Conservation (phyloP, 2,113 vertebrate species). For the Silurus glanis region DNA sequence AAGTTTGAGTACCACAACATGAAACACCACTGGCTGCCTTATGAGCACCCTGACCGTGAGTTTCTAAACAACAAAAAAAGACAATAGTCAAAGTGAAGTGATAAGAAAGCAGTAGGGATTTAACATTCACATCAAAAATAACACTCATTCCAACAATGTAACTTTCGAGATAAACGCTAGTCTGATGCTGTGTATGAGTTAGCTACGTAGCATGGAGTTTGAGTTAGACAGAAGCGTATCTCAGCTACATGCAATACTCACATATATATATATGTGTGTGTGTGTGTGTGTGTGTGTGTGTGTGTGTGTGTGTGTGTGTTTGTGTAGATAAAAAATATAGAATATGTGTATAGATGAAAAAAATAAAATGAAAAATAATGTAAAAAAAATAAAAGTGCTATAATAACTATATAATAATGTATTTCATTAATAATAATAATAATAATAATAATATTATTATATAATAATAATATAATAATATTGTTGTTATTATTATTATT, state of each 20-base stretch:
- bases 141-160: background rate
- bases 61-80: conserved; percentile 27
- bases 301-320: no score
- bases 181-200: background rate
- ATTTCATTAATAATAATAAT: no score
- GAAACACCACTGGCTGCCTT: conserved; percentile 94
- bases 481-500: background rate
- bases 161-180: background rate
- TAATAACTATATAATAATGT: no score
- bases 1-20: conserved; percentile 82
- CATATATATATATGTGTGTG: no score
- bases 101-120: background rate
- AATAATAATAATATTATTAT: no score
- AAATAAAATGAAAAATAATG: background rate
- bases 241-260: background rate
- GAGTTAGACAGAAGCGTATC: background rate
- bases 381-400: no score
- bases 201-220: background rate
- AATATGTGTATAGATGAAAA: background rate
- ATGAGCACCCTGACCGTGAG: conserved; percentile 90
- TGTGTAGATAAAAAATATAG: no score
- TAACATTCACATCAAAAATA: background rate
- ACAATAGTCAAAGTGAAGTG: background rate
- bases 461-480: no score
- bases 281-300: no score